A percentile compares a stretch with the other conserved stretches of the same genome.
phyloP scores from a whole-genome alignment of 2,113 vertebrate genomes.

The Mormoops blainvillei region DNA sequence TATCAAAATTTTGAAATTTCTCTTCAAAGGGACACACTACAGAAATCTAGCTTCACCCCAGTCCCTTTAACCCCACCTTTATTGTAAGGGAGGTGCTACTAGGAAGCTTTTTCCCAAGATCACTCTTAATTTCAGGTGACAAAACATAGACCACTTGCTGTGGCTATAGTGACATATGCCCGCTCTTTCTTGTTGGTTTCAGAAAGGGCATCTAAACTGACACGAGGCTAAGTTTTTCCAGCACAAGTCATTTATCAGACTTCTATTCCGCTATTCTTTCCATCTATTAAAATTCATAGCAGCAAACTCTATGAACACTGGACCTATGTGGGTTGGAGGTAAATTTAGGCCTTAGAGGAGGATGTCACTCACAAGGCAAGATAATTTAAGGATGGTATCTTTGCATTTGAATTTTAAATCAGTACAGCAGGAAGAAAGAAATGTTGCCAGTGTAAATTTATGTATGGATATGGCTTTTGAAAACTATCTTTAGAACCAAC shows the following conservation, averaged over 20 bases:
- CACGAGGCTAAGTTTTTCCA: neutral
- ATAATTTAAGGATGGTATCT: constrained; percentile 69
- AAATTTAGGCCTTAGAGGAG: constrained; percentile 64
- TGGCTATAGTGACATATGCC: neutral
- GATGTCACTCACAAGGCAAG: constrained; percentile 59
- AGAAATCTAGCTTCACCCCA: neutral
- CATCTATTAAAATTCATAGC: constrained; percentile 61
- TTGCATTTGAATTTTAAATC: constrained; percentile 70
- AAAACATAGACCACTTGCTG: neutral
- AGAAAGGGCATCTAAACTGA: constrained; percentile 34
- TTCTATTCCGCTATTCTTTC: constrained; percentile 28
- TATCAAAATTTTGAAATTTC: neutral
- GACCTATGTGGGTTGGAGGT: constrained; percentile 58
- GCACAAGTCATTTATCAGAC: constrained; percentile 37
- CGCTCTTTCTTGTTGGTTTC: neutral
- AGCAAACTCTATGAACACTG: constrained; percentile 43
- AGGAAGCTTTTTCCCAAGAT: neutral
- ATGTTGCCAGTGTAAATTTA: constrained; percentile 72
- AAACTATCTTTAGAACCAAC: constrained; percentile 73
- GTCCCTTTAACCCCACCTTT: neutral
- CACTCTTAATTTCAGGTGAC: neutral
- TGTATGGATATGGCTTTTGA: constrained; percentile 60
- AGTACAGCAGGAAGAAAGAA: constrained; percentile 65
- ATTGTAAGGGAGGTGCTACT: neutral
- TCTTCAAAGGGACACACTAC: neutral